Evolutionary conservation across 2,797 vertebrate species (phyloP), one percentile per base, ranked within the genome.

Genomic region (Neosilurus mollespiculum): DNA sequence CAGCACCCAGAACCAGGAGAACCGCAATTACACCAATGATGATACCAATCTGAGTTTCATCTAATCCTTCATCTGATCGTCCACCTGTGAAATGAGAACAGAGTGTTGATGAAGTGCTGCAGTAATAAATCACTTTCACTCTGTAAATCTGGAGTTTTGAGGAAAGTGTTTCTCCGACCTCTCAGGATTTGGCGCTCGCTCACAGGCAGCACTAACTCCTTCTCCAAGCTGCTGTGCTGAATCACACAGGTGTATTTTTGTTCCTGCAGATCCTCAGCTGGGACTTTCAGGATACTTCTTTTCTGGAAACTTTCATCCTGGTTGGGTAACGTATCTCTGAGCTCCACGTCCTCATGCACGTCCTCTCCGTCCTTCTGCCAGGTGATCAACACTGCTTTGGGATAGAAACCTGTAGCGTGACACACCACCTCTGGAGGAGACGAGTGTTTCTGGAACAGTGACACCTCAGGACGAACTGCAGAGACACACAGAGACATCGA

Each of bases 231-330:
- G 58, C 37, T 78, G 77, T 78, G 77, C 30, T 64, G 30, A 67
- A 67, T 20, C 12, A 62, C 61, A 9, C 61, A 79, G 78, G 78
- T 51, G 78, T 79, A 79, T 14, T 24, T 53, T 37, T 79, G 22
- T 22, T 66, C 66, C 37, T 79, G 43, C 78, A 65, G 78, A 14
- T 79, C 78, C 78, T 79, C 61, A 65, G 78, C 12, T 66, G 78
- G 49, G n/a, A 80, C 62, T 10, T 53, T 67, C 78, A 80, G 62
- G 67, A 54, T 30, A 64, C 20, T 79, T 65, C 77, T 79, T 43
- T 79, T 65, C 77, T 79, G 77, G 59, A 65, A 79, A 14, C 20
- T 65, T 65, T 61, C 77, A 79, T 79, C 77, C 59, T 79, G 77
- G 61, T 79, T 79, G 59, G 77, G 59, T 79, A 65, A n/a, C 54